Conservation (phyloP, 2,888 invertebrate genomes). For the Hemicrepidius hirtus region DNA sequence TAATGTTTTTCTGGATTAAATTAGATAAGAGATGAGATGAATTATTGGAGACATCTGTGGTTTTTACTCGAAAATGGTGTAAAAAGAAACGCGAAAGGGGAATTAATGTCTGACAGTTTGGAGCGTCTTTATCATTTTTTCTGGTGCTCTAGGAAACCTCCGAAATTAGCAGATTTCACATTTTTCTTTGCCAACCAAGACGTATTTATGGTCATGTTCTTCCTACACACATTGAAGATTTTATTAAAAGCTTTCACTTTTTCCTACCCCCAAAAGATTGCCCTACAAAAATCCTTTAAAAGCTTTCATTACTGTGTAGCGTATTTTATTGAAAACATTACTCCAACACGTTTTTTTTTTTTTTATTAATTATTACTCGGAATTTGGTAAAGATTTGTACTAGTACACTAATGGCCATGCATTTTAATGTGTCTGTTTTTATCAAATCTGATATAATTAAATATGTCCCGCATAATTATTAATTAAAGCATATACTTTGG, state of each 20-base stretch:
- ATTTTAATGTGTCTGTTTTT: no score
- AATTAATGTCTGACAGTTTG: slow-evolving; percentile 54
- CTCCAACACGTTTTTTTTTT: no score
- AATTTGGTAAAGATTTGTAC: no score
- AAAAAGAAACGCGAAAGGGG: slow-evolving; percentile 39
- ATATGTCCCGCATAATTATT: no score
- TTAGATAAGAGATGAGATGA: slow-evolving; percentile 54
- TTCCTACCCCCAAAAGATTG: not conserved
- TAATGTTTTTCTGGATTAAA: slow-evolving; percentile 57
- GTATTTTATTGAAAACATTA: not conserved
- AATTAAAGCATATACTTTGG: not conserved
- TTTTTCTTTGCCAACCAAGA: slow-evolving; percentile 29
- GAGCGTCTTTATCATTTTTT: slow-evolving; percentile 46
- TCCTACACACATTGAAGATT: slow-evolving; percentile 15
- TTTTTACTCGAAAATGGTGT: slow-evolving; percentile 50
- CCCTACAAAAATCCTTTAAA: not conserved
- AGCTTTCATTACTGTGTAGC: not conserved
- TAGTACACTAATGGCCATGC: no score
- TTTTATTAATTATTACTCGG: no score
- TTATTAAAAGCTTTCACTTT: slow-evolving; percentile 11
- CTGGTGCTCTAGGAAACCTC: slow-evolving; percentile 27
- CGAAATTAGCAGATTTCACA: slow-evolving; percentile 45
- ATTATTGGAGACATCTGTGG: slow-evolving; percentile 47
- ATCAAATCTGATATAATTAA: no score
- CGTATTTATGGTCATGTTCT: slow-evolving; percentile 13